Base-by-base conservation (phyloP, 2,888 invertebrate genomes). In the Agelastica alni region DNA sequence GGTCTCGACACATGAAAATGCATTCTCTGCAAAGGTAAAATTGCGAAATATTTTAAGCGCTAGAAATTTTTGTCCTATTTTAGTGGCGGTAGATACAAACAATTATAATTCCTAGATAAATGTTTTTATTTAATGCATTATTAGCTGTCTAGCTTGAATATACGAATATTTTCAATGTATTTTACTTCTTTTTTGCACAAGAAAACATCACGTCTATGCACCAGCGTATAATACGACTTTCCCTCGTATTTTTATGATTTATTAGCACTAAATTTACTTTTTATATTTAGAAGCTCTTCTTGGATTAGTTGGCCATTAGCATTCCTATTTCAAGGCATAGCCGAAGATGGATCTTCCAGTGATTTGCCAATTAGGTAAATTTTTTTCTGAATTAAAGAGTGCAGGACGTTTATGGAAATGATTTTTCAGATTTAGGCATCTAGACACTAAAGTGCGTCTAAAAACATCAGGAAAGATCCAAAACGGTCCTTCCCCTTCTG, bases 221-320 rank as follows among this genome's bases (percentile, higher is more conserved):
- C n/a, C n/a, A n/a, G n/a, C n/a, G n/a, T n/a, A n/a, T n/a, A n/a
- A n/a, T n/a, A n/a, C n/a, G n/a, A n/a, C n/a, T n/a, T n/a, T n/a
- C n/a, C n/a, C n/a, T n/a, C n/a, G n/a, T n/a, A n/a, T n/a, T n/a
- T n/a, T n/a, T n/a, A n/a, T n/a, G n/a, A n/a, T n/a, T n/a, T n/a
- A n/a, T n/a, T n/a, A n/a, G n/a, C n/a, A n/a, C n/a, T n/a, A n/a
- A n/a, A n/a, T n/a, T n/a, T n/a, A n/a, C n/a, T n/a, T n/a, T n/a
- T n/a, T n/a, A n/a, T n/a, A n/a, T 65, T 9, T 59, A 89, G 88
- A 53, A 87, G 87, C 70, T 83, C 85, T 12, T 90, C 93, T 0
- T 94, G 93, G 93, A 93, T 94, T 70, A 93, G 93, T 74, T 93
- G 93, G 93, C 94, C 94, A 3, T 79, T 94, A 54, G 93, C 91